Evolutionary conservation across 2,113 vertebrate genomes (phyloP).

Genomic region (Progne subis): DNA sequence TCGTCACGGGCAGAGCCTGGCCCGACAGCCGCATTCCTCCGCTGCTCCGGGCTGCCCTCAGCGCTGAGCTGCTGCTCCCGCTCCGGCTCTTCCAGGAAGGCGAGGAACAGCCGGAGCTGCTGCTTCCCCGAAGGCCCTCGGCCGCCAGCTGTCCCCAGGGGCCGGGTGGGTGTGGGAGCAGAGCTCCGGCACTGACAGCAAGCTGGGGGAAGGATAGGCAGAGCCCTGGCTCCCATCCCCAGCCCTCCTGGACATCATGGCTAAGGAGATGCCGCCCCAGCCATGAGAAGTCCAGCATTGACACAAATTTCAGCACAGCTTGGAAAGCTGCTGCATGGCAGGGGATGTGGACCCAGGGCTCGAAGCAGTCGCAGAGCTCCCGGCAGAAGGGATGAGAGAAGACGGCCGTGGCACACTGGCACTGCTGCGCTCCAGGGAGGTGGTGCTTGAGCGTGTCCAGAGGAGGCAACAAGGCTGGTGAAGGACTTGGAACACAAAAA

Average conservation of each 20-base stretch:
- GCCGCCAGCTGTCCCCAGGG: not conserved
- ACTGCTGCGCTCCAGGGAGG: not conserved
- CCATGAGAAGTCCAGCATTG: fast-evolving
- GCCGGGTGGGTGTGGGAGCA: not conserved
- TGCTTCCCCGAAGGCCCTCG: not conserved
- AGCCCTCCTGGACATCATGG: fast-evolving
- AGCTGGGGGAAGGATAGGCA: not conserved
- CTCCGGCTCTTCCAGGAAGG: not conserved
- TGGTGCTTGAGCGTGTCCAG: no score
- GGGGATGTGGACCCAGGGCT: not conserved
- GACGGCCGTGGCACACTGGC: fast-evolving
- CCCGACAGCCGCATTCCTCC: fast-evolving
- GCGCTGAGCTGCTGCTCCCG: not conserved
- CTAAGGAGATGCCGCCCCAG: fast-evolving
- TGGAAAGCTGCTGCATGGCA: not conserved
- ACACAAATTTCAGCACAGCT: fast-evolving
- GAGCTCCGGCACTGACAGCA: not conserved
- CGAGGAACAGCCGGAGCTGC: not conserved
- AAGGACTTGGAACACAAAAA: no score
- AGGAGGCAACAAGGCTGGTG: no score
- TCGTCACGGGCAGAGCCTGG: not conserved
- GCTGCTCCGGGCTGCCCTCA: not conserved
- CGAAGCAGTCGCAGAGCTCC: fast-evolving
- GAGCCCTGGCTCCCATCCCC: not conserved
- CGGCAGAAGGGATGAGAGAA: not conserved